Evolutionary conservation across 2,113 vertebrate genomes (phyloP), one percentile per base, ranked within the genome.

Genomic region (Nothocercus julius): DNA sequence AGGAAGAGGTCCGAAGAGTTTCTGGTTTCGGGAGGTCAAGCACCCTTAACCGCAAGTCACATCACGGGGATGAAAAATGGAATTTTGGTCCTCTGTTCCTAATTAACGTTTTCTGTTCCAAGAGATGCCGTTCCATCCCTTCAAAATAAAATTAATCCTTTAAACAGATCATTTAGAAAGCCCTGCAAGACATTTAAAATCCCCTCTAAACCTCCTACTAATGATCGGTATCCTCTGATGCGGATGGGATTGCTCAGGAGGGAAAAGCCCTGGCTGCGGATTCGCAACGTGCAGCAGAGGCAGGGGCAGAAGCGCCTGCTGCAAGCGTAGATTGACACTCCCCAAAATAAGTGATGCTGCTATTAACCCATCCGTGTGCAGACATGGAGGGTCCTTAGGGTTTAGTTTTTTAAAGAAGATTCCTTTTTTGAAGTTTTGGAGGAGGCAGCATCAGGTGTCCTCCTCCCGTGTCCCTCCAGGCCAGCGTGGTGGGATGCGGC

Each of bases 1-100:
- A 40, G 69, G 51, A 32, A 18, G 78, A 68, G 64, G 63, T 45
- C 25, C 44, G 27, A 82, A 9, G 40, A 69, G 74, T n/a, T 92
- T 68, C 91, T 85, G 80, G 63, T 96, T 91, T 82, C 18, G 12
- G 72, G 85, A 92, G 95, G 95, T 92, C 94, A 85, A 27, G 27
- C 54, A 8, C 64, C 34, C 67, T n/a, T 14, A 93, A 85, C 94
- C 79, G 0, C 95, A 32, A 89, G 78, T 92, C 92, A 38, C 56
- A 89, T 75, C 61, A 18, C 0, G 11, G 53, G 82, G 74, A 93
- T 96, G 89, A 96, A 94, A 96, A 97, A 92, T 74, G 89, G 93
- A 82, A 40, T 92, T 93, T 90, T n/a, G 92, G 92, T 77, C 51
- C 90, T 96, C 96, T 96, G 95, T 90, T 96, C 96, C 87, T 78